Conservation (phyloP, 2,797 vertebrate species). For the Melanotaenia maccullochi region DNA sequence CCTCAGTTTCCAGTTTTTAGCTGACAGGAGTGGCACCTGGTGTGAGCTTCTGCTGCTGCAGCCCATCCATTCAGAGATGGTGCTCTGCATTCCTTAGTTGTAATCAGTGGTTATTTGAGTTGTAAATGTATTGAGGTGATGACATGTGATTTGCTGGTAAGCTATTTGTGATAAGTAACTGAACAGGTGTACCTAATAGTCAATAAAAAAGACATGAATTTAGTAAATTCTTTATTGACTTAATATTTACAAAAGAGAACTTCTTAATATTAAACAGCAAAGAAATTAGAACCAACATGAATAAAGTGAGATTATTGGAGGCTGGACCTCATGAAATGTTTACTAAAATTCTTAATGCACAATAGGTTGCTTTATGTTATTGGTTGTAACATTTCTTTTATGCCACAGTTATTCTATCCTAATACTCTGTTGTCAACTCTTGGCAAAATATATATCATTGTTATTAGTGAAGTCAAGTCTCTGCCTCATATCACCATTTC, state of each 20-base stretch:
- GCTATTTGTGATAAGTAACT: neutral
- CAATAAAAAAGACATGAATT: slow-evolving; percentile 9
- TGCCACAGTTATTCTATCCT: neutral
- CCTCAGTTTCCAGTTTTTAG: no score
- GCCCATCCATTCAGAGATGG: no score
- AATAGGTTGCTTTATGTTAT: neutral
- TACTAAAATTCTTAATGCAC: neutral
- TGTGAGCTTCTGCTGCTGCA: no score
- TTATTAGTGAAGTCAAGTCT: neutral
- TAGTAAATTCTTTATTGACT: slow-evolving; percentile 3
- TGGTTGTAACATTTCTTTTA: neutral
- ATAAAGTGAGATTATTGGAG: neutral
- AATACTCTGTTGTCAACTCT: neutral
- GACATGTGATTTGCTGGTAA: neutral
- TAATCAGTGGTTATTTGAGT: no score
- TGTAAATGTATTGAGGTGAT: neutral
- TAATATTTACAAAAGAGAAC: slow-evolving; percentile 32
- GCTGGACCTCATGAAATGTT: neutral
- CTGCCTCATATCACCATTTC: slow-evolving; percentile 6
- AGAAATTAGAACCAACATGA: slow-evolving; percentile 32
- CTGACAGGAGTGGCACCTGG: no score
- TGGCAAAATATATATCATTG: neutral
- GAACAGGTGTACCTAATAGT: neutral
- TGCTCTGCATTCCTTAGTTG: no score
- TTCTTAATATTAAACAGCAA: slow-evolving; percentile 31